Base-by-base conservation (phyloP, 2,888 invertebrate species). In the Heliconius aoede region DNA sequence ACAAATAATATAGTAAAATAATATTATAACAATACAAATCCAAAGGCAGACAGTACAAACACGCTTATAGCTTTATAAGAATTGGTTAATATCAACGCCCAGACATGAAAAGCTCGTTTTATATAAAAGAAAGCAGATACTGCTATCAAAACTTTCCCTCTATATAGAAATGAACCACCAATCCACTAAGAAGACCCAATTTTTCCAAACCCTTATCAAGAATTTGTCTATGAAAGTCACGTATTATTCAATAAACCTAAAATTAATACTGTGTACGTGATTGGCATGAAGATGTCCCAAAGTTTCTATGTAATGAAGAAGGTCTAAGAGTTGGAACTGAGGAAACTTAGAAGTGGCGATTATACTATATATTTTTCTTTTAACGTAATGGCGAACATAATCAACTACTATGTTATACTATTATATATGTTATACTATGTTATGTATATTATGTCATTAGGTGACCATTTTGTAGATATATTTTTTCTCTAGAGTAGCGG, bases 231-330 rank as follows among this genome's bases (percentile, higher is more conserved):
- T 90, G 89, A 87, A 81, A 87, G 87, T 90, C 91, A 92, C 91
- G 91, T 92, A 89, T 89, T 88, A 91, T 92, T 92, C 91, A 92
- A 92, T 92, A 91, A 90, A 90, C 91, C 89, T 90, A 90, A 91
- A 91, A 91, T 91, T 91, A 91, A 91, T 92, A 91, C 88, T 85
- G 85, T 78, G 84, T 78, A 91, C 92, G 91, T 91, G 91, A 87
- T 85, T 77, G 80, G 90, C 84, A 80, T 90, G 82, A 80, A 81
- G 82, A 84, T 87, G 85, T 89, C 87, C 87, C 84, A 84, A 86
- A 87, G 87, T 87, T 87, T 87, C 85, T 80, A 82, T 86, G 84
- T 87, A 88, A 89, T 90, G 89, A 88, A 88, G 88, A 87, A 61
- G 26, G 62, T 4, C 60, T 60, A 60, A 26, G 73, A 36, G 68